Evolutionary conservation across 2,888 invertebrate genomes (phyloP).

Genomic region (Stenchaetothrips biformis): DNA sequence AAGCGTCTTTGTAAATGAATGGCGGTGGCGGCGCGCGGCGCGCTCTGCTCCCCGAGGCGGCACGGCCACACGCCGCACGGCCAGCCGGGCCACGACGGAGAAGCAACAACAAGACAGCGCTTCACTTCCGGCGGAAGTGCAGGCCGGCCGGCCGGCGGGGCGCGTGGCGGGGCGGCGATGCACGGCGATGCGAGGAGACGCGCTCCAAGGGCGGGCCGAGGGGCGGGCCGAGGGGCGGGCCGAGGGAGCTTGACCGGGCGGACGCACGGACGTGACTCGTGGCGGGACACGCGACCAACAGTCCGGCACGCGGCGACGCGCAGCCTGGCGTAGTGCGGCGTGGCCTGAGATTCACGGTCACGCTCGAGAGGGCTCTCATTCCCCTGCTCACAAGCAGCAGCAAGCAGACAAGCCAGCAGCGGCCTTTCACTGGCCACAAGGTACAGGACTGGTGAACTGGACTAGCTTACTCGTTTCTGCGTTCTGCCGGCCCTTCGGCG

Average conservation of each 20-base stretch:
- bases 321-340: neutral
- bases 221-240: neutral
- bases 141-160: neutral
- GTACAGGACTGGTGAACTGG: too few relatives aligned
- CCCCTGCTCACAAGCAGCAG: too few relatives aligned
- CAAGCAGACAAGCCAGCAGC: too few relatives aligned
- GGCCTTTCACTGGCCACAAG: too few relatives aligned
- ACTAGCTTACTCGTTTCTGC: too few relatives aligned
- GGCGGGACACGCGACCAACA: neutral
- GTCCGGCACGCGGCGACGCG: neutral
- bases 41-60: neutral
- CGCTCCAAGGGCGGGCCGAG: neutral
- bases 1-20: neutral
- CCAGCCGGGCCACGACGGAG: neutral
- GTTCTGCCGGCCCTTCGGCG: too few relatives aligned
- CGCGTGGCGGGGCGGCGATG: neutral
- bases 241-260: neutral
- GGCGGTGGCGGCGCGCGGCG: neutral
- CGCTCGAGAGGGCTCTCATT: neutral
- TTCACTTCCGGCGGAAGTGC: constrained; percentile 14
- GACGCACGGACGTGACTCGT: neutral
- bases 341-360: constrained; percentile 2
- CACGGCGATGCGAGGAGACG: neutral
- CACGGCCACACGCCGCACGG: neutral
- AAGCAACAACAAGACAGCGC: neutral